phyloP scores from a whole-genome alignment of 2,888 invertebrate species.

The Rhagonycha lutea region DNA sequence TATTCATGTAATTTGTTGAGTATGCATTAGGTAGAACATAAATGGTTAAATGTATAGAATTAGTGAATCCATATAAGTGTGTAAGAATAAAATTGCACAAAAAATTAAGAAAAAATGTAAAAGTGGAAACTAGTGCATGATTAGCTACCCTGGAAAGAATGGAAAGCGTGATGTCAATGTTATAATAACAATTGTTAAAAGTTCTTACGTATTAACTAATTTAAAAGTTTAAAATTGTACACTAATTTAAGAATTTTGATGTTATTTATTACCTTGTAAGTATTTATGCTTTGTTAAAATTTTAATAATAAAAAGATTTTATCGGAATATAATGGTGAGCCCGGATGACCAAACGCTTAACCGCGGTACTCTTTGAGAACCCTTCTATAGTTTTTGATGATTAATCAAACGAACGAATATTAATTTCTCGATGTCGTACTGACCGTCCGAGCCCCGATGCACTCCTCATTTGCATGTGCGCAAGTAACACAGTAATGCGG shows the following conservation, averaged over 20 bases:
- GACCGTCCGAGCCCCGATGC: conserved; percentile 46
- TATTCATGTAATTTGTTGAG: not conserved
- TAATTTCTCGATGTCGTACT: conserved; percentile 48
- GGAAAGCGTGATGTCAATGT: not conserved
- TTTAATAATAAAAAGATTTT: not conserved
- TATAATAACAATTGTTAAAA: not conserved
- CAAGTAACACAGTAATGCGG: conserved; percentile 47
- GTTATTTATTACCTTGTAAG: not conserved
- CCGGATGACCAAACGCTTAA: conserved; percentile 8
- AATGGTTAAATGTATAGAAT: not conserved
- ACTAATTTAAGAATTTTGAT: not conserved
- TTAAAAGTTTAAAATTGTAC: not conserved
- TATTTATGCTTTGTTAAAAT: not conserved
- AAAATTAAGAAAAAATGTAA: not conserved
- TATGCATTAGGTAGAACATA: not conserved
- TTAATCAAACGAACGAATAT: conserved; percentile 48
- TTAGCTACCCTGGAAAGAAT: not conserved
- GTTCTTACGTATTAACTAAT: not conserved
- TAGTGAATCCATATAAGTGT: not conserved
- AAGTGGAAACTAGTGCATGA: not conserved
- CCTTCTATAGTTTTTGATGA: conserved; percentile 35
- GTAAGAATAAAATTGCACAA: not conserved
- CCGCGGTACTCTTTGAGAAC: conserved; percentile 5
- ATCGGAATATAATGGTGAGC: not conserved
- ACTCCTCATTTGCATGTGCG: conserved; percentile 47